Evolutionary conservation across 2,888 invertebrate genomes (phyloP).

Genomic region (Tridacna crocea): DNA sequence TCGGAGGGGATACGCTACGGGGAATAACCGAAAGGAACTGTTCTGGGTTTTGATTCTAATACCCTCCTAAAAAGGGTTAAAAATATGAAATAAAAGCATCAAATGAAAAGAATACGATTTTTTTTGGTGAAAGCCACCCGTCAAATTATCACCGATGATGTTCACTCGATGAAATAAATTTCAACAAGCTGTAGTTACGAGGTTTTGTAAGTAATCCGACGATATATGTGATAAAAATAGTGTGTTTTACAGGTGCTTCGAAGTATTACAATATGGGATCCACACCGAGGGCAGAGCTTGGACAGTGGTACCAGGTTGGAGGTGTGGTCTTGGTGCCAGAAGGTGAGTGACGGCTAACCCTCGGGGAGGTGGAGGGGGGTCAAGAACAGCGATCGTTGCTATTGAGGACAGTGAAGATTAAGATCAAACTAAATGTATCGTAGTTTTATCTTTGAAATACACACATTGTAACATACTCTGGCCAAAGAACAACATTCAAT

Average conservation of each 20-base stretch:
- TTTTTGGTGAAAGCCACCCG: neutral
- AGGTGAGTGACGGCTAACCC: conserved; percentile 22
- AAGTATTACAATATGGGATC: conserved; percentile 10
- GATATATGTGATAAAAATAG: no score
- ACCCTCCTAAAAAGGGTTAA: no score
- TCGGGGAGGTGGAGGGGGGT: no score
- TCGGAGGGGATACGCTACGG: no score
- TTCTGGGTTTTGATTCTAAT: no score
- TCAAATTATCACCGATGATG: no score
- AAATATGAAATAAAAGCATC: neutral
- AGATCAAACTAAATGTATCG: neutral
- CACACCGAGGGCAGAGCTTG: conserved; percentile 22
- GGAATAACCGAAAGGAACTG: no score
- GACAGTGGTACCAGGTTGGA: conserved; percentile 32
- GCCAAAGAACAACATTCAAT: no score
- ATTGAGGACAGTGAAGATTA: neutral
- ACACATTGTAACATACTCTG: no score
- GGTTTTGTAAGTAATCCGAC: no score
- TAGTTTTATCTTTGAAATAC: neutral
- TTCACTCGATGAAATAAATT: no score
- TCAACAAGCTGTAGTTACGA: no score
- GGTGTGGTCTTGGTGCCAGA: conserved; percentile 20
- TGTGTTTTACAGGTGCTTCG: conserved; percentile 1
- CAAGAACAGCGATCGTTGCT: neutral
- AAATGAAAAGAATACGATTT: neutral